phyloP scores from a whole-genome alignment of 2,797 vertebrate species.

The Prunella strophiata region DNA sequence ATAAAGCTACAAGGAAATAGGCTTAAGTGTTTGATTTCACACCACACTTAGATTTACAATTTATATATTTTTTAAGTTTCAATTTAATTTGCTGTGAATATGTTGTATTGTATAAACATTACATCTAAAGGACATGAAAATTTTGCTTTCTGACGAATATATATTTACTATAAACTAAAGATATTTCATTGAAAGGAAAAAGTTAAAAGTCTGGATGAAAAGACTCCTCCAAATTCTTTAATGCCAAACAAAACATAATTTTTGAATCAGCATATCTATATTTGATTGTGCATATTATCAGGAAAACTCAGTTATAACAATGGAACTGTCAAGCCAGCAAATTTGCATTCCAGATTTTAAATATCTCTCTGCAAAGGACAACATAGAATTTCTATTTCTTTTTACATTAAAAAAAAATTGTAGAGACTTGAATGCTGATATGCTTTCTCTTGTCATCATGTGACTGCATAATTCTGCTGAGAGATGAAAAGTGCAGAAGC shows the following conservation, averaged over 20 bases:
- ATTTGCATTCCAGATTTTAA: neutral
- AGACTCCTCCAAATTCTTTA: neutral
- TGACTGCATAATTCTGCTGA: neutral
- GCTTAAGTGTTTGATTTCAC: neutral
- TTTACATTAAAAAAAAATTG: neutral
- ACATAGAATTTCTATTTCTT: neutral
- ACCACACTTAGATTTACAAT: neutral
- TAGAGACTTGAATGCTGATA: neutral
- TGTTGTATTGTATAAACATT: neutral
- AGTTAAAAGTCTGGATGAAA: neutral
- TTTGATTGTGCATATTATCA: fast-evolving
- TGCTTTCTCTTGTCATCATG: neutral
- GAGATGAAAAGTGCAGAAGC: neutral
- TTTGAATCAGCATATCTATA: neutral
- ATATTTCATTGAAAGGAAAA: neutral
- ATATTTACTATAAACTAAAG: neutral
- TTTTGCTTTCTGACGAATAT: neutral
- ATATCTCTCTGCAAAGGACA: neutral
- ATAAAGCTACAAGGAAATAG: neutral
- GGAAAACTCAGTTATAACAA: neutral
- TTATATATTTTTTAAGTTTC: neutral
- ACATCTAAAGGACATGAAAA: neutral
- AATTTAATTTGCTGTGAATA: neutral
- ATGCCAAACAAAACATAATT: neutral
- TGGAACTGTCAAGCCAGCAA: neutral